Base-by-base conservation (phyloP, 2,888 invertebrate species). In the Drosophila kokeensis region DNA sequence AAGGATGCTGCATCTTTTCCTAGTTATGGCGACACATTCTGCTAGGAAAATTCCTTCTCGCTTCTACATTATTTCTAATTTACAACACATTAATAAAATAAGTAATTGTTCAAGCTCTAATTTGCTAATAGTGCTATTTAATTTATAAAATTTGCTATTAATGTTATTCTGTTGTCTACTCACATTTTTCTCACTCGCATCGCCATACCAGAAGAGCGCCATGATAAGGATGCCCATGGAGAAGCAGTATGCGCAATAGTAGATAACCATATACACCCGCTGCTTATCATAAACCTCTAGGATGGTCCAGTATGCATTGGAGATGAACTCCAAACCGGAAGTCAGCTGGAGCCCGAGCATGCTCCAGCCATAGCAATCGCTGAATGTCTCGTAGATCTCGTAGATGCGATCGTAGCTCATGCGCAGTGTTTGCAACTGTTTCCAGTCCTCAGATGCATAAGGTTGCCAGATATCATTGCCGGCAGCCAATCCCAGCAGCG, bases 361-460 rank as follows among this genome's bases (percentile, higher is more conserved):
- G 1, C 92, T 91, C 93, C 93, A 93, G 21, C 93, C 93, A 52
- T 88, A 92, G 59, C 89, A 89, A 48, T 90, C 83, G 69, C 92
- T 93, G 18, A 90, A 78, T 3, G 80, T 32, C 60, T 87, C 89
- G 54, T 90, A 86, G 69, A 82, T 75, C 53, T 79, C 79, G 70
- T 89, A 92, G 24, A 93, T 72, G n/a, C 90, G 84, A 11, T 87
- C 90, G 59, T 92, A 93, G 54, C 82, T 73, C 3, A 74, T 45
- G 24, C 92, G 92, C n/a, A 93, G 68, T 0, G 69, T 61, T 24
- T 84, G 74, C 21, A 93, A 45, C n/a, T 82, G 76, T 5, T 77
- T 64, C 63, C 85, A 89, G 18, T 87, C 89, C 11, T 80, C 67
- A 0, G 30, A 30, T 2, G 78, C 74, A 49, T 76, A 90, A 0